phyloP scores from a whole-genome alignment of 2,888 invertebrate genomes.

The Ethmia dodecea region DNA sequence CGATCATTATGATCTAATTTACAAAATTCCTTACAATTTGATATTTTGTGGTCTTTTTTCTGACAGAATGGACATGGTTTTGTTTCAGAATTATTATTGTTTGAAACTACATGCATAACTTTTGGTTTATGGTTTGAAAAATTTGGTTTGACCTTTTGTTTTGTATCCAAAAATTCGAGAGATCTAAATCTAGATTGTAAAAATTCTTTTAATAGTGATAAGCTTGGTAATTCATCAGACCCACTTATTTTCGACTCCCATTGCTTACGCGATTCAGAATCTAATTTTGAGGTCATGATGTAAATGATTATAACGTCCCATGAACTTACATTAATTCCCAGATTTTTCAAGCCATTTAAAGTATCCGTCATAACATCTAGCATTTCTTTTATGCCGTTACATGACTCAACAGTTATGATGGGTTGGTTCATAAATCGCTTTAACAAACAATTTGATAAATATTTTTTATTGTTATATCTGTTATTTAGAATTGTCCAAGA shows the following conservation, averaged over 20 bases:
- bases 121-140: background rate
- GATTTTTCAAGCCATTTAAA: slow-evolving; percentile 10
- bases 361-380: slow-evolving; percentile 15
- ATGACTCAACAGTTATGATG: slow-evolving; percentile 6
- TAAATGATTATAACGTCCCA: slow-evolving; percentile 23
- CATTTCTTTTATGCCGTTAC: slow-evolving; percentile 11
- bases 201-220: slow-evolving; percentile 18
- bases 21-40: slow-evolving; percentile 19
- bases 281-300: slow-evolving; percentile 16
- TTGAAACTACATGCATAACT: background rate
- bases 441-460: slow-evolving; percentile 10
- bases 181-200: slow-evolving; percentile 18
- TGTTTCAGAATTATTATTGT: no score
- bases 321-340: slow-evolving; percentile 11
- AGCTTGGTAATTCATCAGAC: slow-evolving; percentile 19
- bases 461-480: slow-evolving; percentile 21
- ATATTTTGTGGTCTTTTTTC: slow-evolving; percentile 19
- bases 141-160: slow-evolving; percentile 4
- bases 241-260: slow-evolving; percentile 17
- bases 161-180: slow-evolving; percentile 18
- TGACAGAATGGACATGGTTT: slow-evolving; percentile 20
- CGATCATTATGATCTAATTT: slow-evolving; percentile 13
- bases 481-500: slow-evolving; percentile 18
- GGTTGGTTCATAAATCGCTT: slow-evolving; percentile 10
- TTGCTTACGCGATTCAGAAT: slow-evolving; percentile 17